A percentile compares a stretch with the other conserved stretches of the same genome.
These are phyloP conservation scores for Chloropsis hardwickii DNA, from an alignment of 2,113 vertebrate species.

Conservation along the genomic window DNA sequence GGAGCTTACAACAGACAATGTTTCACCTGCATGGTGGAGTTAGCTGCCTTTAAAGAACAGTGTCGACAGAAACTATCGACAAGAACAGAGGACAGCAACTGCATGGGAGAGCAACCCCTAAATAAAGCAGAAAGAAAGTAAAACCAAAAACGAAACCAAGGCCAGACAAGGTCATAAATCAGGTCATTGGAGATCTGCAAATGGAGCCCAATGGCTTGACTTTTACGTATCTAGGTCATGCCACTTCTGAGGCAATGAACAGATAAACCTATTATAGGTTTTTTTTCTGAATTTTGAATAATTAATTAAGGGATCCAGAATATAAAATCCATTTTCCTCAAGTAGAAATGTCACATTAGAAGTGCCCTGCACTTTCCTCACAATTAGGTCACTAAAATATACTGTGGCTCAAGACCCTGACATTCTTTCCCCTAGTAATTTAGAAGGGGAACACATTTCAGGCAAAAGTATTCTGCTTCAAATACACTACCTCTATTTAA, in stretches of 20 bases:
- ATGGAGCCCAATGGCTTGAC: background rate
- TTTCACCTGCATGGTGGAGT: background rate
- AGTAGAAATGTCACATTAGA: background rate
- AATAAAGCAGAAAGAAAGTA: background rate
- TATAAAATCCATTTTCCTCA: background rate
- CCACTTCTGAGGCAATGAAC: background rate
- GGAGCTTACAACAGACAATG: background rate
- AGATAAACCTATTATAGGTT: background rate
- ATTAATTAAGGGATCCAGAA: constrained; percentile 8
- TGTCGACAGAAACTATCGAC: background rate
- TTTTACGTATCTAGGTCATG: background rate
- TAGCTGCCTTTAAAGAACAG: background rate
- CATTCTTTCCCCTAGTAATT: background rate
- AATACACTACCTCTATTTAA: background rate
- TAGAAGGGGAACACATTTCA: background rate
- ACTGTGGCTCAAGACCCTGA: background rate
- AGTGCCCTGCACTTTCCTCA: background rate
- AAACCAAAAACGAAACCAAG: background rate
- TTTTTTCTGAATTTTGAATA: background rate
- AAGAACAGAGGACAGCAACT: background rate
- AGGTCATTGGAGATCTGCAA: background rate
- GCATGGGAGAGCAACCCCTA: background rate
- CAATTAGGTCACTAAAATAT: background rate
- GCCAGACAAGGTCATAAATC: background rate
- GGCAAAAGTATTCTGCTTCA: background rate